phyloP scores from a whole-genome alignment of 1,140 invertebrate genomes.

The Medauroidea extradentata region DNA sequence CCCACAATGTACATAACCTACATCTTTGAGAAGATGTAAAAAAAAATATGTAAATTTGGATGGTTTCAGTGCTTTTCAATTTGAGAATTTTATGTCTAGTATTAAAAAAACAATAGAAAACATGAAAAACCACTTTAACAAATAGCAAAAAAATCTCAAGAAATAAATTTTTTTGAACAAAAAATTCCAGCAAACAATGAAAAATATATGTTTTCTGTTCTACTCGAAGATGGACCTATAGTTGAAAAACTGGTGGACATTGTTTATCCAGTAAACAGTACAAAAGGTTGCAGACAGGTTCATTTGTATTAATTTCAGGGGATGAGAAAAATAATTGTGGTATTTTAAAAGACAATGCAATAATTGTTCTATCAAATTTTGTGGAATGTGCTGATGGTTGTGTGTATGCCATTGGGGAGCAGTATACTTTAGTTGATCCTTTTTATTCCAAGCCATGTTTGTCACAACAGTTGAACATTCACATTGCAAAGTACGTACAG shows the following conservation, averaged over 20 bases:
- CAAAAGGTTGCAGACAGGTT: neutral
- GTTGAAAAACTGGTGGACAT: neutral
- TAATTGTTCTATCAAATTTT: neutral
- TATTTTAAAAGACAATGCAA: neutral
- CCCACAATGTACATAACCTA: conserved; percentile 21
- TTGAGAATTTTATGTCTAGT: conserved; percentile 21
- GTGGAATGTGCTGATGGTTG: neutral
- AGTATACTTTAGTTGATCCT: neutral
- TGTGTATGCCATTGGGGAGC: neutral
- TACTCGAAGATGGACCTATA: neutral
- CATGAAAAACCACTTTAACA: conserved; percentile 19
- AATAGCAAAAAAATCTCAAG: conserved; percentile 3
- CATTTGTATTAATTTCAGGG: neutral
- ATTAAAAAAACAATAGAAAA: conserved; percentile 19
- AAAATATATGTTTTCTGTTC: neutral
- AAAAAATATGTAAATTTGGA: conserved; percentile 14
- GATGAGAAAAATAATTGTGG: conserved; percentile 1
- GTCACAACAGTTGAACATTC: neutral
- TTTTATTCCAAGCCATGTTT: neutral
- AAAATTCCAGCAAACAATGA: neutral
- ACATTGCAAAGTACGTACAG: neutral
- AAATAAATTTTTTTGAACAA: neutral
- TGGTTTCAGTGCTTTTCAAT: conserved; percentile 19
- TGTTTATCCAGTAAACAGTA: too few relatives aligned
- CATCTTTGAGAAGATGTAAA: conserved; percentile 13